Evolutionary conservation across 2,888 invertebrate species (phyloP), one percentile per base, ranked within the genome.

Genomic region (Lampropteryx suffumata): DNA sequence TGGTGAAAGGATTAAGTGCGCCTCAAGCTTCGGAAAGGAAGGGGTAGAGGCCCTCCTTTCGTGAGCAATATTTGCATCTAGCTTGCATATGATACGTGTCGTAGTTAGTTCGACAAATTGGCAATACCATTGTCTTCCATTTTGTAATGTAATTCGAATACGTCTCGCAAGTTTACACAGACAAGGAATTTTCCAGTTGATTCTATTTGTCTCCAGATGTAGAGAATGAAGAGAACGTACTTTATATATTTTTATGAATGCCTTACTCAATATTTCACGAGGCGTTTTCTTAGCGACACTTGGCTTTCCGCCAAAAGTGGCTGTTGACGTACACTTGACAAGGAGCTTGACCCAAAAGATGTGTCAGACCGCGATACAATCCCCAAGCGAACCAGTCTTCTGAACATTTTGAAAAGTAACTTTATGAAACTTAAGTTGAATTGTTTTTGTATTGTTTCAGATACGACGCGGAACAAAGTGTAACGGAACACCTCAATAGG

Each of bases 321-420:
- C 66, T 72, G 72, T 79, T 79, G 82, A 79, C 79, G 77, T 75
- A 68, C 69, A 73, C 83, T 84, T 78, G 78, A 82, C 79, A 78
- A 70, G 69, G 69, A 67, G 76, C 84, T 86, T 86, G 85, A 85
- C 86, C 85, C 77, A 82, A 74, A 78, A 81, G 76, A 82, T 78
- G 68, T 61, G 69, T 68, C 67, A 72, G 69, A 69, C 71, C 26
- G 47, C 14, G 39, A 53, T 53, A 44, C 44, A 28, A 27, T n/a
- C 27, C 32, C 12, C 34, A 13, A 28, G 27, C 17, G 34, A 30
- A 14, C 27, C 13, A 37, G 17, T 17, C 17, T 42, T 41, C 17
- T 30, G 21, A 24, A 34, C 10, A 42, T 39, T 26, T 35, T 33
- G 17, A 13, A 44, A 12, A 29, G 13, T 13, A 13, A 30, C 3